Conservation (phyloP, 2,113 vertebrate species). For the Hydropotes inermis region DNA sequence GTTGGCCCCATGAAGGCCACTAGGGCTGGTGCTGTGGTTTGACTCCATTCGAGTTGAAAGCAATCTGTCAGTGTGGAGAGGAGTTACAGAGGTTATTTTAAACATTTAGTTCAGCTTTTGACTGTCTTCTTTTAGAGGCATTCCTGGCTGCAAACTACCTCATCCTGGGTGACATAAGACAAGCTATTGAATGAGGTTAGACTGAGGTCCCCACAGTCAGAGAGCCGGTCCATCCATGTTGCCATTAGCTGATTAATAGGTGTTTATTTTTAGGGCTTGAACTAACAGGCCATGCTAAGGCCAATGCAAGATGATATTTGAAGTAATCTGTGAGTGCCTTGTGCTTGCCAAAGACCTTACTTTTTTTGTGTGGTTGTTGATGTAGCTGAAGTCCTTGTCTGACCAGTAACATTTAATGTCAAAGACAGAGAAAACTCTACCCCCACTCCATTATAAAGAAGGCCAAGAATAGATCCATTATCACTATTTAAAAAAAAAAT, state of each 20-base stretch:
- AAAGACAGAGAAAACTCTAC: slow-evolving; percentile 54
- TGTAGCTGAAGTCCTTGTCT: slow-evolving; percentile 67
- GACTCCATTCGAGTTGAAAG: slow-evolving; percentile 62
- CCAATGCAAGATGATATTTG: slow-evolving; percentile 82
- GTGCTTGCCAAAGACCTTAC: slow-evolving; percentile 76
- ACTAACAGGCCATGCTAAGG: slow-evolving; percentile 81
- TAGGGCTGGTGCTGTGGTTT: slow-evolving; percentile 45
- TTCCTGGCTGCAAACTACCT: slow-evolving; percentile 79
- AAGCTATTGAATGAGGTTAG: slow-evolving; percentile 75
- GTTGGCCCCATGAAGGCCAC: background rate
- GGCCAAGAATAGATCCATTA: background rate
- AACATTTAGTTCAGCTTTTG: slow-evolving; percentile 83
- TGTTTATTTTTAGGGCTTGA: slow-evolving; percentile 89
- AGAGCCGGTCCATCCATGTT: slow-evolving; percentile 79
- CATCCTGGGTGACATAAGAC: slow-evolving; percentile 80
- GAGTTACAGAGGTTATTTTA: slow-evolving; percentile 80
- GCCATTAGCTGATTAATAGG: slow-evolving; percentile 85
- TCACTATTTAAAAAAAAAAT: background rate
- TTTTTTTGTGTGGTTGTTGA: slow-evolving; percentile 71
- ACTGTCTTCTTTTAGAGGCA: slow-evolving; percentile 75
- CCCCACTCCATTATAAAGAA: slow-evolving; percentile 38
- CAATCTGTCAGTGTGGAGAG: slow-evolving; percentile 79
- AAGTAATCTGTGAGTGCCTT: slow-evolving; percentile 79
- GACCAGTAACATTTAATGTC: slow-evolving; percentile 68
- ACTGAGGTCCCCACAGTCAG: slow-evolving; percentile 74